Base-by-base conservation (phyloP, 2,113 vertebrate genomes). In the Accipiter cooperii region DNA sequence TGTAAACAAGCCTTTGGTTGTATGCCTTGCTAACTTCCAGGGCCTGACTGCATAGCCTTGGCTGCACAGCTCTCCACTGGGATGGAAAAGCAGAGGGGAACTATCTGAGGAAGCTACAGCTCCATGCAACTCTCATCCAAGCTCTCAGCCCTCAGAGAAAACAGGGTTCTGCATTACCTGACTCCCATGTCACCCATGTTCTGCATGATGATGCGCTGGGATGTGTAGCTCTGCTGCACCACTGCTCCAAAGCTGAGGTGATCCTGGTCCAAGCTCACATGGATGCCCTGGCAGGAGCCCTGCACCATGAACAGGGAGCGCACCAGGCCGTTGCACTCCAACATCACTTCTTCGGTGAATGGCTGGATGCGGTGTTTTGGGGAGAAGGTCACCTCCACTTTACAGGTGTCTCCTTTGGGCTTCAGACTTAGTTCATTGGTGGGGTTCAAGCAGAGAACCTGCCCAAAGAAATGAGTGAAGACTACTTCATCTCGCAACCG, bases 231-330 rank as follows among this genome's bases (percentile, higher is more conserved):
- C 58, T 96, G 96, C 69, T 96, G 97, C 49, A 98, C 96, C 10
- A 99, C 98, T 0, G 98, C 98, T 46, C 99, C 99, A 26, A 99
- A 99, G n/a, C 98, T 95, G 42, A 99, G 55, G 26, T 98, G 98
- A 8, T 98, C 97, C 93, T 97, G 98, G 94, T 99, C 99, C 94
- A 99, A 91, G 68, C 91, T 97, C 64, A 99, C 97, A 40, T 97
- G 97, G 63, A 98, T 94, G 70, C 98, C 99, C 96, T 99, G 98
- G 95, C 99, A 99, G 98, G 98, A 98, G 80, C 99, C 99, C 2
- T 40, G 97, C 51, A 99, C 90, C 36, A 98, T 97, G 95, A 99
- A 98, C 84, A 99, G 98, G 61, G 98, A 98, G 65, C 88, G 97
- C 63, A 98, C 76, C 38, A 97, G 79, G 20, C 99, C 98, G 5